Evolutionary conservation across 2,888 invertebrate genomes (phyloP).

Genomic region (Ectobius pallidus): DNA sequence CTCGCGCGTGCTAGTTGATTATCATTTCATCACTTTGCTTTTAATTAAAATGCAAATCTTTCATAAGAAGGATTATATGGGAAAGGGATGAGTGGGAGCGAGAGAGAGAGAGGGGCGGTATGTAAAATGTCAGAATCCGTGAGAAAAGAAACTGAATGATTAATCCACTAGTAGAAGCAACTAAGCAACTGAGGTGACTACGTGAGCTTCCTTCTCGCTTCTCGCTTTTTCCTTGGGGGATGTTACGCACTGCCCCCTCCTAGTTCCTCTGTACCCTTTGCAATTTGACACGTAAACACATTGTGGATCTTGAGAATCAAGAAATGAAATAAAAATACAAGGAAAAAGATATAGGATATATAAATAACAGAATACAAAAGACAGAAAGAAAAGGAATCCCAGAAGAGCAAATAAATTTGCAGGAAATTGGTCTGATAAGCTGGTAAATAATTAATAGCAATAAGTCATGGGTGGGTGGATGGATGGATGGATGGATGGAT

Average conservation of each 20-base stretch:
- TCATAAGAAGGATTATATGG: slow-evolving; percentile 46
- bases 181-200: slow-evolving; percentile 15
- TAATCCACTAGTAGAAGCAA: slow-evolving; percentile 32
- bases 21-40: slow-evolving; percentile 67
- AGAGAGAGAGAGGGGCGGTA: slow-evolving; percentile 31
- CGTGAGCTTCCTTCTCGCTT: not conserved
- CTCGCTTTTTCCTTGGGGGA: slow-evolving; percentile 3
- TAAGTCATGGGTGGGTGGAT: too few species aligned
- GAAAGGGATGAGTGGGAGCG: slow-evolving; percentile 30
- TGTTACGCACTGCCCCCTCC: not conserved
- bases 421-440: too few species aligned
- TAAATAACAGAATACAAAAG: too few species aligned
- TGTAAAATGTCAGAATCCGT: slow-evolving; percentile 40
- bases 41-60: slow-evolving; percentile 67
- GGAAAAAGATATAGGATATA: too few species aligned
- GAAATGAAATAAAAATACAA: too few species aligned
- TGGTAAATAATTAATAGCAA: too few species aligned
- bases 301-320: too few species aligned
- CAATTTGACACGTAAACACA: too few species aligned
- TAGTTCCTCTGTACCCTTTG: not conserved
- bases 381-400: too few species aligned
- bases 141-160: slow-evolving; percentile 38
- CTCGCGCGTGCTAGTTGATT: slow-evolving; percentile 51
- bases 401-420: too few species aligned
- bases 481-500: too few species aligned